phyloP scores from a whole-genome alignment of 2,888 invertebrate genomes.

The Drosophila ustulata region DNA sequence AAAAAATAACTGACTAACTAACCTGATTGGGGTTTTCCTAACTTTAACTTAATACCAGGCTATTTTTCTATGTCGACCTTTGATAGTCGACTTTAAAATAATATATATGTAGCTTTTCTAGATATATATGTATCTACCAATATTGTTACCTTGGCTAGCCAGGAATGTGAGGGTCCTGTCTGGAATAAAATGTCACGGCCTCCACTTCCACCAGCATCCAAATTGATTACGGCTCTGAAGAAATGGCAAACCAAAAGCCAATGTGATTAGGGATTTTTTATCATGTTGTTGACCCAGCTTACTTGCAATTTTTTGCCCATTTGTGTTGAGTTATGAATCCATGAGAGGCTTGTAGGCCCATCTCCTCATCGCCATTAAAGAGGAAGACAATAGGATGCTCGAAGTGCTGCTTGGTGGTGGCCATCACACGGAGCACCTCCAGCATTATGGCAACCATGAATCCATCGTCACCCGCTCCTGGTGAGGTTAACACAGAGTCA shows the following conservation, averaged over 20 bases:
- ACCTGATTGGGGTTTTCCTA: too few species aligned
- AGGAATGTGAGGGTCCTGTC: constrained; percentile 90
- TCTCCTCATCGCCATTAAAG: constrained; percentile 90
- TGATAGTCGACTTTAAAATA: too few species aligned
- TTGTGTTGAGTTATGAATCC: constrained; percentile 89
- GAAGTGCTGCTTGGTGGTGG: constrained; percentile 84
- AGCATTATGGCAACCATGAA: constrained; percentile 88
- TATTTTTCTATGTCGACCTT: too few species aligned
- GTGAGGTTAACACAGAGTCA: constrained; percentile 89
- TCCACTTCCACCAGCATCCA: constrained; percentile 96
- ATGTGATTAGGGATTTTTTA: not conserved
- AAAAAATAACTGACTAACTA: too few species aligned
- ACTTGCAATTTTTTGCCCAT: constrained; percentile 91
- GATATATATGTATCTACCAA: not conserved
- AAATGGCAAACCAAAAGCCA: not conserved
- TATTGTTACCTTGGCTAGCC: constrained; percentile 87
- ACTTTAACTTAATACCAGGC: too few species aligned
- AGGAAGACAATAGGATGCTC: constrained; percentile 87
- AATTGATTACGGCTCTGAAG: constrained; percentile 91
- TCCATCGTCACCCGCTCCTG: constrained; percentile 90
- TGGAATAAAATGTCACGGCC: constrained; percentile 97
- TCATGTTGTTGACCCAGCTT: constrained; percentile 7
- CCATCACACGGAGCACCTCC: constrained; percentile 86
- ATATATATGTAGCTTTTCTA: too few species aligned
- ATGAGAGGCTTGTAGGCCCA: constrained; percentile 88